Percentiles rank a stretch among this genome's conserved stretches.
phyloP scores from a whole-genome alignment of 2,113 vertebrate genomes.

The Xyrauchen texanus region DNA sequence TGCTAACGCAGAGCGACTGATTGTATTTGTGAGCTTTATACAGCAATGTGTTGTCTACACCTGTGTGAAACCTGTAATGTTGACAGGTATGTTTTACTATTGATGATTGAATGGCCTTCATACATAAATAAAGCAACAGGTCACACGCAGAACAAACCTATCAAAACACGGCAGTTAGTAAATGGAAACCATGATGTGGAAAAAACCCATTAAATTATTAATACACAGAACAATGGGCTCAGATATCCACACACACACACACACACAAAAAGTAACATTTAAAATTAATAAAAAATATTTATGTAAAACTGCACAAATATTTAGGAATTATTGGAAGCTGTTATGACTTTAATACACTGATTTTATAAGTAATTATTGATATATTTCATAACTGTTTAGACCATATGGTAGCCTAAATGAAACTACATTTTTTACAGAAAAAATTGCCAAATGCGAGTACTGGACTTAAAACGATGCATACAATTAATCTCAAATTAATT shows the following conservation, averaged over 20 bases:
- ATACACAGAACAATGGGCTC: not conserved
- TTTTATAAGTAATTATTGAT: too few species aligned
- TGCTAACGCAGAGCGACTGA: not conserved
- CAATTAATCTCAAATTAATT: not conserved
- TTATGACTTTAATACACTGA: too few species aligned
- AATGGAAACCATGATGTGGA: not conserved
- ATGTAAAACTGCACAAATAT: too few species aligned
- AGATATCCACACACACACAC: not conserved
- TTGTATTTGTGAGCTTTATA: not conserved
- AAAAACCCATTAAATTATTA: not conserved
- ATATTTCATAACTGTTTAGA: not conserved
- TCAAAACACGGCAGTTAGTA: not conserved
- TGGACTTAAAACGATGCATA: not conserved
- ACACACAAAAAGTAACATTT: too few species aligned
- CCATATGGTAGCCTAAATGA: not conserved
- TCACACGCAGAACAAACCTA: slow-evolving; percentile 12
- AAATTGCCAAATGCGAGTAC: not conserved
- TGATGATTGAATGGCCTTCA: not conserved
- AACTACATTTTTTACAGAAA: not conserved
- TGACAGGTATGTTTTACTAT: not conserved
- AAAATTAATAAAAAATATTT: too few species aligned
- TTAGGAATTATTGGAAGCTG: too few species aligned
- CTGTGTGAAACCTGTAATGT: not conserved
- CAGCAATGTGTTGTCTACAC: not conserved
- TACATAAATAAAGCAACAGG: not conserved